Base-by-base conservation (phyloP, 2,888 invertebrate genomes). In the Campoplex capitator region DNA sequence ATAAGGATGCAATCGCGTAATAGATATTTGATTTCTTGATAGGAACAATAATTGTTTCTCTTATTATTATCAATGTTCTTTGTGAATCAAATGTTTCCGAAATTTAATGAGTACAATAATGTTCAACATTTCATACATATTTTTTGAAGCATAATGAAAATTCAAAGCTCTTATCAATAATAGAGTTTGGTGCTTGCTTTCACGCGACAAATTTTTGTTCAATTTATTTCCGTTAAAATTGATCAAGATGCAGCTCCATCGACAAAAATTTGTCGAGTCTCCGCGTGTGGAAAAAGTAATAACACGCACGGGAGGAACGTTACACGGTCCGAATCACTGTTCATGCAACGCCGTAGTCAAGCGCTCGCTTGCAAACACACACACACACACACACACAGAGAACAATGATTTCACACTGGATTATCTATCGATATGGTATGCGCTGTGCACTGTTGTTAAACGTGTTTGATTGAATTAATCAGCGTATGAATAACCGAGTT, bases 351-450 rank as follows among this genome's bases (percentile, higher is more conserved):
- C 38, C 13, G 35, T 51, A 77, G 67, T 77, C 51, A 51, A 77
- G 51, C 56, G 9, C 42, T 42, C 42, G 35, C 42, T 18, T 13
- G 48, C 23, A 18, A 58, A 68, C 16, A 38, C 68, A 54, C 16
- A 48, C 32, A 48, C 23, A 18, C 45, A 68, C 16, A 38, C 35
- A 51, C 23, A n/a, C 35, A 51, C 35, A 51, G 45, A 23, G 23
- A 35, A 23, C 58, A 77, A 71, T 65, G 77, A 83, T 77, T 83
- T 65, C 16, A 38, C 16, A 32, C 62, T 54, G 58, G 81, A 81
- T 85, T 85, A 71, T 54, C 65, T 13, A 85, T 70, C 76, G 62
- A 83, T 51, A 42, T 38, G 11, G 45, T 38, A 28, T 70, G 62
- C 16, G 28, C 48, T 38, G 65, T 28, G 38, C 35, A 38, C 35